phyloP scores from a whole-genome alignment of 2,113 vertebrate species.

The Rhea americana region DNA sequence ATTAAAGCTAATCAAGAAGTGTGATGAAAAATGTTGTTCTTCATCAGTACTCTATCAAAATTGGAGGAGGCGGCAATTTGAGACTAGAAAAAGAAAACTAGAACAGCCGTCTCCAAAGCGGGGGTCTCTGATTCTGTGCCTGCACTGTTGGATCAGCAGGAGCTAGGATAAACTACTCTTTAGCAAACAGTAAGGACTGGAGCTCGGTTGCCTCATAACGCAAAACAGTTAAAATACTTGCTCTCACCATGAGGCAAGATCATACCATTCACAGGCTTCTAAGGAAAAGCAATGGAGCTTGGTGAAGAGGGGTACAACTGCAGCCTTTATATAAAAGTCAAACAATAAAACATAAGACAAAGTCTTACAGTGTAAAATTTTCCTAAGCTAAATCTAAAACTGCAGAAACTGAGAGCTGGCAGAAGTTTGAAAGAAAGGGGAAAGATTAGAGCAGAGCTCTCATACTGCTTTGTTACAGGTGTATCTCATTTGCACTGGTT shows the following conservation, averaged over 20 bases:
- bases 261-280: background rate
- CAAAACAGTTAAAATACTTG: background rate
- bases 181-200: background rate
- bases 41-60: background rate
- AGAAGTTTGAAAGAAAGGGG: background rate
- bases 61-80: background rate
- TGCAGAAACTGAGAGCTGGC: background rate
- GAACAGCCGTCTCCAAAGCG: background rate
- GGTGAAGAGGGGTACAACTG: background rate
- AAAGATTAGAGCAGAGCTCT: background rate
- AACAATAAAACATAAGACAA: background rate
- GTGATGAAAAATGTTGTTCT: background rate
- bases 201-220: background rate
- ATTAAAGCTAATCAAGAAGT: background rate
- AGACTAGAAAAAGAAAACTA: background rate
- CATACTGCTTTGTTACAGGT: background rate
- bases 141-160: background rate
- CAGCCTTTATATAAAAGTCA: background rate
- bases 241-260: background rate
- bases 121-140: background rate
- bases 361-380: background rate
- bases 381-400: background rate
- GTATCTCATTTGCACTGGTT: background rate
- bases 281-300: background rate
- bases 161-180: background rate